A percentile compares a stretch with the other conserved stretches of the same genome.
Conservation (phyloP, 2,797 vertebrate genomes). For the Crenuchus spilurus region DNA sequence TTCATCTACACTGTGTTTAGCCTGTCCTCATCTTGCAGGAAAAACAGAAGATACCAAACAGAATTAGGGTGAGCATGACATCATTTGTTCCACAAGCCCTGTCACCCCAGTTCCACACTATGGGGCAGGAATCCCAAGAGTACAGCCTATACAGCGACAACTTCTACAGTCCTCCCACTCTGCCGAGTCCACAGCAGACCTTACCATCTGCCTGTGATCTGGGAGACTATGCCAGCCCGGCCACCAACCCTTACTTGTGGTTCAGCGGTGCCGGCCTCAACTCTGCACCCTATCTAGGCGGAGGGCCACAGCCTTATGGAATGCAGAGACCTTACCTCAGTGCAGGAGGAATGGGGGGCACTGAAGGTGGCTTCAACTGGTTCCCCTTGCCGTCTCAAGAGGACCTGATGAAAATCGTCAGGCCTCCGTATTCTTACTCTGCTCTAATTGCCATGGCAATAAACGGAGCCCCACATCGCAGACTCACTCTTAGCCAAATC, state of each 20-base stretch:
- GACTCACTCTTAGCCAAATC: constrained; percentile 93
- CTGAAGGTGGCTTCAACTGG: constrained; percentile 79
- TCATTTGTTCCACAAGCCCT: constrained; percentile 79
- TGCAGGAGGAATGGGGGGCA: constrained; percentile 52
- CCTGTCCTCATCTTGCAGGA: constrained; percentile 43
- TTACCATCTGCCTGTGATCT: constrained; percentile 76
- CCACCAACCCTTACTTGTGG: constrained; percentile 82
- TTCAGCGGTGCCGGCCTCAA: constrained; percentile 76
- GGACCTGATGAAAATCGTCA: constrained; percentile 86
- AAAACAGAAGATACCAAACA: neutral
- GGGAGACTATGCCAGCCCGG: constrained; percentile 69
- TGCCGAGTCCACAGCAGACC: constrained; percentile 75
- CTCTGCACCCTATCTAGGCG: constrained; percentile 68
- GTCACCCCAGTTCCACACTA: constrained; percentile 82
- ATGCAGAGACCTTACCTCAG: constrained; percentile 80
- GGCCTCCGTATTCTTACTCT: constrained; percentile 94
- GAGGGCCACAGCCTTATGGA: constrained; percentile 75
- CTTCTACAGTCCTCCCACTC: constrained; percentile 82
- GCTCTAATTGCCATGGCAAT: constrained; percentile 97
- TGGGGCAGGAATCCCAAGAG: constrained; percentile 85
- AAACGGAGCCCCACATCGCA: constrained; percentile 83
- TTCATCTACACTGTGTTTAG: constrained; percentile 40
- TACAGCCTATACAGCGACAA: constrained; percentile 88
- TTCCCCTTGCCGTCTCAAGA: constrained; percentile 84
- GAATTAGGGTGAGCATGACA: constrained; percentile 75